Conservation (phyloP, 2,113 vertebrate species). For the Monarcha castaneiventris region DNA sequence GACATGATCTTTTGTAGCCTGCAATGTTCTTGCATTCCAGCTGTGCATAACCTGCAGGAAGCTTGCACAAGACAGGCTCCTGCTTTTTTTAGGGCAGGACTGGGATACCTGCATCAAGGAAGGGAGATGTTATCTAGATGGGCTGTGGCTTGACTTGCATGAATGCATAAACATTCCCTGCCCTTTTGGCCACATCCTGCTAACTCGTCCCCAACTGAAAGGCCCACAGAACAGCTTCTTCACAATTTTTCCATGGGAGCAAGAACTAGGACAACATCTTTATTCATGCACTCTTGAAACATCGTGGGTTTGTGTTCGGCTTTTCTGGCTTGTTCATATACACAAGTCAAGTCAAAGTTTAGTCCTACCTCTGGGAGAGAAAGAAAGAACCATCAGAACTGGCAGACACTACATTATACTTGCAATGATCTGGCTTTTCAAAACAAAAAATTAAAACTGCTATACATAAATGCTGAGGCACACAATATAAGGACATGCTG, state of each 20-base stretch:
- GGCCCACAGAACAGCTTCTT: conserved; percentile 68
- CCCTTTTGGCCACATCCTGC: conserved; percentile 64
- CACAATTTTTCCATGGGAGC: conserved; percentile 68
- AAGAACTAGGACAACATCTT: conserved; percentile 72
- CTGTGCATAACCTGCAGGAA: conserved; percentile 65
- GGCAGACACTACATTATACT: conserved; percentile 62
- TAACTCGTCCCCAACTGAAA: conserved; percentile 68
- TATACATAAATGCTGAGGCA: conserved; percentile 52
- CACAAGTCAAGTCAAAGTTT: conserved; percentile 71
- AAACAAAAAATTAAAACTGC: conserved; percentile 40
- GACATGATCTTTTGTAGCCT: conserved; percentile 58
- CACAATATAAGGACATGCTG: conserved; percentile 58
- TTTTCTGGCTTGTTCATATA: conserved; percentile 71
- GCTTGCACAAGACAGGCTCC: conserved; percentile 39
- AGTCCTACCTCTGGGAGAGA: conserved; percentile 72
- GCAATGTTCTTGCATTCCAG: conserved; percentile 60
- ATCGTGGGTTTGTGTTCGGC: conserved; percentile 69
- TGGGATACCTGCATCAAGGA: conserved; percentile 31
- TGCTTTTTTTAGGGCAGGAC: conserved; percentile 40
- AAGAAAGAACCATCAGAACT: conserved; percentile 72
- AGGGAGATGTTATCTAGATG: conserved; percentile 63
- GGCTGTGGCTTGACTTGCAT: conserved; percentile 53
- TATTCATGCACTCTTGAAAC: conserved; percentile 71
- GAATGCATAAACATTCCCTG: conserved; percentile 61
- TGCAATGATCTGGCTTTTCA: conserved; percentile 62